A percentile compares a stretch with the other conserved stretches of the same genome.
These are phyloP conservation scores for Acronicta alni DNA, from an alignment of 2,888 invertebrate genomes.

Conservation along the genomic window DNA sequence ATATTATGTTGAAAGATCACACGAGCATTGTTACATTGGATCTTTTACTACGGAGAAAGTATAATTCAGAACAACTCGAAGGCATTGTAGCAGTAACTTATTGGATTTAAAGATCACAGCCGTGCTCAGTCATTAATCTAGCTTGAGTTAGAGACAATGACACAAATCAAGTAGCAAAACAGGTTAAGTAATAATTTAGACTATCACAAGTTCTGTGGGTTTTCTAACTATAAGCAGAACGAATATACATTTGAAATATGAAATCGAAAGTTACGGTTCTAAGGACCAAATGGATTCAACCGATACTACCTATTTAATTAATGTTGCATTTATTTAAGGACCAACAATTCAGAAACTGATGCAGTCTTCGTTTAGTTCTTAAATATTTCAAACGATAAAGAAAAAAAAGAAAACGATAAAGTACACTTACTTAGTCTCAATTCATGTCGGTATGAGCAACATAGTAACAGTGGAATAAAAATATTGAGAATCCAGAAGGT, in stretches of 20 bases:
- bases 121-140: constrained; percentile 33
- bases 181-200: constrained; percentile 6
- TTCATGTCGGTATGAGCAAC: too few relatives aligned
- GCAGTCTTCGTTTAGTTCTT: too few relatives aligned
- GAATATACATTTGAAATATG: too few relatives aligned
- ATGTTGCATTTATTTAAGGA: too few relatives aligned
- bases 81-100: constrained; percentile 22
- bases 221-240: too few relatives aligned
- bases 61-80: constrained; percentile 18
- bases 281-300: background rate
- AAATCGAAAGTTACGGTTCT: background rate
- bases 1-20: background rate
- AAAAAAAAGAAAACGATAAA: too few relatives aligned
- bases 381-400: too few relatives aligned
- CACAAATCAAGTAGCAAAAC: constrained; percentile 22
- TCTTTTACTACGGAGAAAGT: constrained; percentile 28
- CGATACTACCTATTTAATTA: too few relatives aligned
- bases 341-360: too few relatives aligned
- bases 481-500: too few relatives aligned
- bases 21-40: background rate
- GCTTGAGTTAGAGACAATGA: constrained; percentile 17
- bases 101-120: constrained; percentile 42
- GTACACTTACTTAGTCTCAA: too few relatives aligned
- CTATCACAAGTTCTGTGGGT: background rate
- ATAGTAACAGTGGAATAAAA: too few relatives aligned